phyloP scores from a whole-genome alignment of 2,797 vertebrate species.

The Spheniscus humboldti region DNA sequence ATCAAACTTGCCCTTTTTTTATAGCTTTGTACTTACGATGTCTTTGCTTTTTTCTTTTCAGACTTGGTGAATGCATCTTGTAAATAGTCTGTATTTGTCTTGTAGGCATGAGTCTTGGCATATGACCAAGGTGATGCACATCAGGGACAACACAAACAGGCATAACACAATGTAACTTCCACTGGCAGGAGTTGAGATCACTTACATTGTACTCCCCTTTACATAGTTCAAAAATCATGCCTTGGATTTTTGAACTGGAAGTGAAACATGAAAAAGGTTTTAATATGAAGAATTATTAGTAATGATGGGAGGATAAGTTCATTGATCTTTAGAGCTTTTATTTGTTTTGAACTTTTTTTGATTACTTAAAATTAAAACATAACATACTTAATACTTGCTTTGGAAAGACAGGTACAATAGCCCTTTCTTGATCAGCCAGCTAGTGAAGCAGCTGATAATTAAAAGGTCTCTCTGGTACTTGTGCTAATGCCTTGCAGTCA shows the following conservation, averaged over 20 bases:
- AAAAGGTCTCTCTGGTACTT: background rate
- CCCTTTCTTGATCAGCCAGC: background rate
- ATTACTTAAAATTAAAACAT: background rate
- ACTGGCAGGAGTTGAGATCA: background rate
- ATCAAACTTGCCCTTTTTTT: background rate
- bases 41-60: background rate
- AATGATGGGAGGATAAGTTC: background rate
- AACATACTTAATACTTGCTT: background rate
- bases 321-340: background rate
- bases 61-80: background rate
- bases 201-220: background rate
- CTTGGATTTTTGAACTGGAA: background rate
- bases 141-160: background rate
- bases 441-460: background rate
- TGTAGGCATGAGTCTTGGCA: background rate
- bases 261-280: background rate
- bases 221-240: background rate
- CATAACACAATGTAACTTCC: background rate
- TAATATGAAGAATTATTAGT: background rate
- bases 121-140: background rate
- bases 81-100: background rate
- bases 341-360: background rate
- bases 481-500: background rate
- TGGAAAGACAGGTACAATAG: background rate
- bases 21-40: background rate